Evolutionary conservation across 2,797 vertebrate genomes (phyloP), one percentile per base, ranked within the genome.

Genomic region (Pantherophis vulpinus): DNA sequence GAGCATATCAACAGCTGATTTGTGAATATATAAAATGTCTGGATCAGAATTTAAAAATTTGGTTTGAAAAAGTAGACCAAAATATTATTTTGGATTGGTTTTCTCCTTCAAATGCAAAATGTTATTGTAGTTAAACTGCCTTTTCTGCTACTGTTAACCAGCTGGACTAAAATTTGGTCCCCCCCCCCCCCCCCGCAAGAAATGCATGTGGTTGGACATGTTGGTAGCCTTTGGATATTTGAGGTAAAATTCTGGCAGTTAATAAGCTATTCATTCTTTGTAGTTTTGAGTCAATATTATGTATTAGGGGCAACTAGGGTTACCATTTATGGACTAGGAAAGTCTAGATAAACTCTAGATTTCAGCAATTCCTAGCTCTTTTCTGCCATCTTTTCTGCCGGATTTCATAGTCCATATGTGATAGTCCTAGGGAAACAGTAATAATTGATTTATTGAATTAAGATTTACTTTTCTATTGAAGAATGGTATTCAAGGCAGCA

Each of bases 1-100:
- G 58, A 66, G 42, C n/a, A 8, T 42, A 87, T 74, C 61, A 10
- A 1, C 54, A 79, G 56, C 63, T 87, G 42, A 90, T 87, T n/a
- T 74, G 14, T 63, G 94, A 92, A 92, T 94, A 94, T 32, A 79
- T 63, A 86, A 93, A 25, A 88, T 92, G 56, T 94, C 0, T 0
- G 32, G 60, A 70, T 29, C 91, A 0, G 14, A 88, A 70, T 87
- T 25, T 7, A 54, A 90, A 91, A 47, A 5, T 63, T 0, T 88
- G 29, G 3, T 23, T 83, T 27, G 11, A 56, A 61, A 32, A 54
- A 86, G 63, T 29, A 27, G 14, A 91, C 20, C 29, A 93, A 23
- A 66, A 32, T 51, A 93, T 47, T 37, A n/a, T 5, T 63, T 27
- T 74, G 13, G 29, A n/a, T 51, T 91, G 9, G 13, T 55, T 16